Evolutionary conservation across 2,888 invertebrate genomes (phyloP).

Genomic region (Molorchus minor): DNA sequence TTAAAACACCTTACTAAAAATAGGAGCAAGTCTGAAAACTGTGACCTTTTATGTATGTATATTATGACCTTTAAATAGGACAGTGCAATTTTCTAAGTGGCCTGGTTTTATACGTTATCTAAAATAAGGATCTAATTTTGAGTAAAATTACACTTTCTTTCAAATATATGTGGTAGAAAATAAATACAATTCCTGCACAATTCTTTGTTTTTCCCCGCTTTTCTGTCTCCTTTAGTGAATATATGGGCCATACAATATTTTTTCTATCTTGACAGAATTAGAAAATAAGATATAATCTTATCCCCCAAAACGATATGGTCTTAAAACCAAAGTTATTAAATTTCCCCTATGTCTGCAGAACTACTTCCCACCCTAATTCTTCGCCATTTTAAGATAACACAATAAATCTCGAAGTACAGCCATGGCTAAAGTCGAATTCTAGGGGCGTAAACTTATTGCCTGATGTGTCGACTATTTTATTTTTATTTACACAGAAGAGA

Average conservation of each 20-base stretch:
- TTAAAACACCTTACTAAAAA: too few species aligned
- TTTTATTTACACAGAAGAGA: not conserved
- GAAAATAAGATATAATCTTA: constrained; percentile 13
- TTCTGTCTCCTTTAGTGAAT: too few species aligned
- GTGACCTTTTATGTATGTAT: too few species aligned
- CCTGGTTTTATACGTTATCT: too few species aligned
- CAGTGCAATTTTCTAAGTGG: too few species aligned
- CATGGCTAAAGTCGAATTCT: not conserved
- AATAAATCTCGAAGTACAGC: constrained; percentile 5
- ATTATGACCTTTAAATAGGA: too few species aligned
- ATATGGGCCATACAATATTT: constrained; percentile 7
- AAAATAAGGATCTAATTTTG: too few species aligned
- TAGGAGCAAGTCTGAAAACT: too few species aligned
- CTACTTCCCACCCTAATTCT: constrained; percentile 7
- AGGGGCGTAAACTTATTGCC: not conserved
- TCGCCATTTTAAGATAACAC: constrained; percentile 15
- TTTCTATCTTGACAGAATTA: constrained; percentile 2
- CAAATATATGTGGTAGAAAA: too few species aligned
- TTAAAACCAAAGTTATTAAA: constrained; percentile 15
- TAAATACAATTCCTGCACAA: too few species aligned
- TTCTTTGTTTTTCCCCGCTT: too few species aligned
- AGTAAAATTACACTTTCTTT: too few species aligned
- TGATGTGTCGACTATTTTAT: constrained; percentile 7
- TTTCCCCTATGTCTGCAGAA: constrained; percentile 8
- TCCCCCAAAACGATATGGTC: constrained; percentile 1